phyloP scores from a whole-genome alignment of 2,888 invertebrate genomes.

The Pyrrhia umbra region DNA sequence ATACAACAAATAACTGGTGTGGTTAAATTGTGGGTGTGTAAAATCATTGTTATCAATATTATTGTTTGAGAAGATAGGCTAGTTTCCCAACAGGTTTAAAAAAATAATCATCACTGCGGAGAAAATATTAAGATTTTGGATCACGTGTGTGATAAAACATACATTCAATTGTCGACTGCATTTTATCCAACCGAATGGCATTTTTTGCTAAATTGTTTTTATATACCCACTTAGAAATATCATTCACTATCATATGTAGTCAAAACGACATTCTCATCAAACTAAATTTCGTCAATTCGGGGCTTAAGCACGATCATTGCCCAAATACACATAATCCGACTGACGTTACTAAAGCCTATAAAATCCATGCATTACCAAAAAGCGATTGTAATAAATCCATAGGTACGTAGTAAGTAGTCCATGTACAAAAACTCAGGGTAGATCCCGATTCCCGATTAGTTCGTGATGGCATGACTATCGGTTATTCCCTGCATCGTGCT shows the following conservation, averaged over 20 bases:
- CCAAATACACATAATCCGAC: conserved; percentile 23
- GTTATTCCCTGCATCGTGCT: conserved; percentile 68
- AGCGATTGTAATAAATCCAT: conserved; percentile 50
- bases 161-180: too few species aligned
- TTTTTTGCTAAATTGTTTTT: neutral
- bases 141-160: too few species aligned
- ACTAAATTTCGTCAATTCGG: neutral
- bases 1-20: neutral
- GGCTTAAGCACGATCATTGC: neutral
- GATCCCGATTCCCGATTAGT: conserved; percentile 72
- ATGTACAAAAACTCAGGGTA: conserved; percentile 64
- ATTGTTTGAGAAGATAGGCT: neutral
- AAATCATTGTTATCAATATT: neutral
- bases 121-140: too few species aligned
- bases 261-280: neutral
- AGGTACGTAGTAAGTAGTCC: conserved; percentile 32
- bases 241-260: neutral
- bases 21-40: conserved; percentile 17
- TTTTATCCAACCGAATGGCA: neutral
- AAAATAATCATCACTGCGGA: too few species aligned
- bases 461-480: conserved; percentile 75
- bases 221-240: neutral
- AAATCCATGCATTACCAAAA: conserved; percentile 43
- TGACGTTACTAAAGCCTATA: conserved; percentile 51
- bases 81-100: neutral